Conservation (phyloP, 2,797 vertebrate genomes). For the Bradypodion pumilum region DNA sequence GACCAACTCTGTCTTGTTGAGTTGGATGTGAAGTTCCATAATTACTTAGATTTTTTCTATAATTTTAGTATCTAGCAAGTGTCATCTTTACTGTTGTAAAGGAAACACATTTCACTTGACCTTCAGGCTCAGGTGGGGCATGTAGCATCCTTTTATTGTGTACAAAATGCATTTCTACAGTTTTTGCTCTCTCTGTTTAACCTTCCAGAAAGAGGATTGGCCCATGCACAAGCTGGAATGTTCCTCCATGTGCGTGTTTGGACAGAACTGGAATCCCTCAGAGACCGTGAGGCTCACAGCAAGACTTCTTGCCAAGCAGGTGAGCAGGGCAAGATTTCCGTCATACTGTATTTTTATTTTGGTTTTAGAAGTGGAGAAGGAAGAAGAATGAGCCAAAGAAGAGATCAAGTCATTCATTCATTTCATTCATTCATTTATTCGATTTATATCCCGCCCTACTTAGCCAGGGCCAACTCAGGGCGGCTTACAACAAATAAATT, state of each 20-base stretch:
- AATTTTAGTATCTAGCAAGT: slow-evolving; percentile 42
- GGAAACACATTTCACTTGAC: slow-evolving; percentile 74
- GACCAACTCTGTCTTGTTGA: not conserved
- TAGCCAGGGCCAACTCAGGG: too few relatives aligned
- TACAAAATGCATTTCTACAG: slow-evolving; percentile 14
- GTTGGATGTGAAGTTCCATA: slow-evolving; percentile 48
- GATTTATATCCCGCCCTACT: too few relatives aligned
- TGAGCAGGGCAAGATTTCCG: slow-evolving; percentile 62
- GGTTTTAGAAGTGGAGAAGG: not conserved
- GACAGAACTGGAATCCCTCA: slow-evolving; percentile 91
- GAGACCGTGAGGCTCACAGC: slow-evolving; percentile 90
- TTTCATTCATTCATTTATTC: too few relatives aligned
- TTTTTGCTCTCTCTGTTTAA: slow-evolving; percentile 35
- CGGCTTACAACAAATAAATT: too few relatives aligned
- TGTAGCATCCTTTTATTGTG: slow-evolving; percentile 53
- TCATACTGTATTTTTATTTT: not conserved
- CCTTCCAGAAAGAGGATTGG: slow-evolving; percentile 90
- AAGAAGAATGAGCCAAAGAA: slow-evolving; percentile 45
- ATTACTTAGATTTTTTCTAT: slow-evolving; percentile 43
- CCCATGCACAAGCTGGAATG: slow-evolving; percentile 96
- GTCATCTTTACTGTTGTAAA: slow-evolving; percentile 63
- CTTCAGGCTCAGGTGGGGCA: slow-evolving; percentile 51
- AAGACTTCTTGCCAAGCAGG: slow-evolving; percentile 91
- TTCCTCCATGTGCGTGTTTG: slow-evolving; percentile 86
- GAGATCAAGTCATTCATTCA: too few relatives aligned